These are phyloP conservation scores for Cepaea hortensis DNA, from an alignment of 2,888 invertebrate species.

Conservation along the genomic window DNA sequence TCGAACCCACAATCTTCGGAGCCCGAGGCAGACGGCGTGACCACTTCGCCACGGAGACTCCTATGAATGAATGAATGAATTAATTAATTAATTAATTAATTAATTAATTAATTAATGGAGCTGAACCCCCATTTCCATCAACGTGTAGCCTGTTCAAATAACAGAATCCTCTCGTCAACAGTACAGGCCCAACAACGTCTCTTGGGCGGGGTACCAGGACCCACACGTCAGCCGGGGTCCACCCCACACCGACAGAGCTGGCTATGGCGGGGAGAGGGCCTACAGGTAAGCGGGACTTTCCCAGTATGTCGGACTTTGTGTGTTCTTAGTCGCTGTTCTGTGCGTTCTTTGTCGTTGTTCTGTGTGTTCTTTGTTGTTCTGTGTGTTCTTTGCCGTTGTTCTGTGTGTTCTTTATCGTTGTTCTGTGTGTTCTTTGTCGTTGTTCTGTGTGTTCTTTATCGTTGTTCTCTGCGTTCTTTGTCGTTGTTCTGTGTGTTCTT, in stretches of 20 bases:
- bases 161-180: not conserved
- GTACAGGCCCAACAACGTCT: conserved; percentile 23
- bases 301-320: not conserved
- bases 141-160: too few species aligned
- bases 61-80: too few species aligned
- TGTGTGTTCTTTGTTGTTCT: not conserved
- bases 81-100: too few species aligned
- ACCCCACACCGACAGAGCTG: conserved; percentile 17
- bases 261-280: conserved; percentile 3
- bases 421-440: not conserved
- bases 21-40: too few species aligned
- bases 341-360: not conserved
- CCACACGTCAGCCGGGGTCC: not conserved
- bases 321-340: too few species aligned
- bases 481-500: not conserved
- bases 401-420: not conserved
- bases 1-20: too few species aligned
- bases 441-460: not conserved
- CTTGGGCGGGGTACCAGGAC: conserved; percentile 32
- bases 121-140: too few species aligned
- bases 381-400: too few species aligned
- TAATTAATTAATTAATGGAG: too few species aligned
- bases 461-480: not conserved
- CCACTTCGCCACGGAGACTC: too few species aligned
- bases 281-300: not conserved